Percentiles rank a stretch among this genome's conserved stretches.
Conservation (phyloP, 2,797 vertebrate genomes). For the Dipus sagitta region DNA sequence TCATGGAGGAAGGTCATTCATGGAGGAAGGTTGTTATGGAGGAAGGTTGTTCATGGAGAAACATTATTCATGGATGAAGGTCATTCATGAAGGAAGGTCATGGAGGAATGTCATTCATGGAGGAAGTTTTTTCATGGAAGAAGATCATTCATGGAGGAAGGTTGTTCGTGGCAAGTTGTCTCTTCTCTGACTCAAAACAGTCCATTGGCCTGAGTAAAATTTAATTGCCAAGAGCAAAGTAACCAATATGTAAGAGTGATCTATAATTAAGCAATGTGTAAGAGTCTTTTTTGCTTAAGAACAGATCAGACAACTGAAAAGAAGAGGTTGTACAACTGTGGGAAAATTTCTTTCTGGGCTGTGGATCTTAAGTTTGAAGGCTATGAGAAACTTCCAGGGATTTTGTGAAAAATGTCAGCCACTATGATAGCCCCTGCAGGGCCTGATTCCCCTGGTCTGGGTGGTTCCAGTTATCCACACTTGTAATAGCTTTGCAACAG, state of each 20-base stretch:
- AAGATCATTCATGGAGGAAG: too few relatives aligned
- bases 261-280: too few relatives aligned
- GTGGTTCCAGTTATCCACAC: not conserved
- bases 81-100: too few relatives aligned
- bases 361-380: not conserved
- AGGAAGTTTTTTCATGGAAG: too few relatives aligned
- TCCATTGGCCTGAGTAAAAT: not conserved
- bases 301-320: not conserved
- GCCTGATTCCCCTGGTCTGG: not conserved
- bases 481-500: not conserved
- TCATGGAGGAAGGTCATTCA: too few relatives aligned
- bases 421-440: not conserved
- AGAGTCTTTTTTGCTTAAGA: not conserved
- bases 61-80: too few relatives aligned
- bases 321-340: not conserved
- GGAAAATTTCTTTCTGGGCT: not conserved
- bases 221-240: not conserved
- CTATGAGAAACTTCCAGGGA: not conserved
- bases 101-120: too few relatives aligned
- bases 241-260: not conserved
- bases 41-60: too few relatives aligned
- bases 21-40: too few relatives aligned
- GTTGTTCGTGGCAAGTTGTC: not conserved
- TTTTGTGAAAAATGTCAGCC: not conserved
- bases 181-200: not conserved